Evolutionary conservation across 2,888 invertebrate species (phyloP).

Genomic region (Phyto melanocephala): DNA sequence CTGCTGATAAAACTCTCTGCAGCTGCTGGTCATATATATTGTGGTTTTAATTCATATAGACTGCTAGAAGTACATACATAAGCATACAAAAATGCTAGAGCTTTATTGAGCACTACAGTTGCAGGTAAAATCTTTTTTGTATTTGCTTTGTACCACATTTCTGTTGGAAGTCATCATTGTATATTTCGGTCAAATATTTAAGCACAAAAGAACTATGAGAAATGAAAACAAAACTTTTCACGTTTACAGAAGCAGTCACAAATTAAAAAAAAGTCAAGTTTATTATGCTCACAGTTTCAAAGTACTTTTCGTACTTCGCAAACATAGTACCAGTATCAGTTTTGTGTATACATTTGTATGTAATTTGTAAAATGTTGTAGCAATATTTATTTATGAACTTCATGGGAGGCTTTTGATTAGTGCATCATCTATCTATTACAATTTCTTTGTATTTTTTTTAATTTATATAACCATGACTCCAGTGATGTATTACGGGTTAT

Average conservation of each 20-base stretch:
- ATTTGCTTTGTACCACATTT: background rate
- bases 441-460: background rate
- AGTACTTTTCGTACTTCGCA: too few relatives aligned
- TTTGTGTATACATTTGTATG: background rate
- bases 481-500: conserved; percentile 25
- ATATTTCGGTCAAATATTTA: conserved; percentile 32
- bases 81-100: background rate
- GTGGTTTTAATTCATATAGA: conserved; percentile 18
- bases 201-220: conserved; percentile 11
- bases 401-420: conserved; percentile 56
- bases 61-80: background rate
- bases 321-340: too few relatives aligned
- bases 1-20: conserved; percentile 34
- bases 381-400: conserved; percentile 33
- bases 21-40: conserved; percentile 22
- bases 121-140: conserved; percentile 7
- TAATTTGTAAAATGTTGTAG: background rate
- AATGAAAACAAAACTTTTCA: background rate
- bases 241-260: conserved; percentile 23
- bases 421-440: conserved; percentile 10
- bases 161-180: conserved; percentile 37
- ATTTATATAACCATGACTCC: background rate
- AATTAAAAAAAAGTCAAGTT: too few relatives aligned
- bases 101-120: background rate
- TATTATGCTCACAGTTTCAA: too few relatives aligned